Base-by-base conservation (phyloP, 2,113 vertebrate genomes). In the Spermophilus dauricus region DNA sequence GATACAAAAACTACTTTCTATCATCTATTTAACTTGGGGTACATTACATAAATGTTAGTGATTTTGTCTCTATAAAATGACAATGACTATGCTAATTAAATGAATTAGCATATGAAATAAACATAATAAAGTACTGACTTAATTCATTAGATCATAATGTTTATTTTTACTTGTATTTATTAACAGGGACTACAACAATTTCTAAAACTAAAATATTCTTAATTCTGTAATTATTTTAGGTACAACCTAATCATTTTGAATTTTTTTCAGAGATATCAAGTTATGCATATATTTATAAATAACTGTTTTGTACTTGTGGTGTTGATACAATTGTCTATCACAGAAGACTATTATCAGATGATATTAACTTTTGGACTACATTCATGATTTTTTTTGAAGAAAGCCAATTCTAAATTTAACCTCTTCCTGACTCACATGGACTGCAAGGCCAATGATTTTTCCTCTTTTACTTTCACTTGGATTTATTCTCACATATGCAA, bases 131-230 rank as follows among this genome's bases (percentile, higher is more conserved):
- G 0, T 78, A 22, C 58, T 26, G 18, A 16, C 39, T 94, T 86
- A 86, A 92, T 92, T 80, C 13, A 53, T 63, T 37, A 83, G 1
- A 61, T 24, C 86, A 5, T n/a, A 61, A 4, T 24, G 32, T 61
- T 73, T 72, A 70, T 42, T 77, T 37, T 80, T 72, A 32, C 16
- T 77, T 85, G 30, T 39, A 56, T 34, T 77, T 65, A 67, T 80
- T 80, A 76, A 18, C 20, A 86, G 9, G 73, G 16, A 61, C 8
- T 26, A 89, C 58, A 73, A 63, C n/a, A 61, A 18, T 84, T 22
- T 86, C 26, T 96, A 88, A 48, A 63, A 65, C 83, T 85, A 95
- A 93, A 42, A 30, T 78, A 67, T 24, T 16, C 26, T 95, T 90
- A 76, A 69, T 90, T 37, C 61, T 90, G 3, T 14, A 81, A 4